A percentile compares a stretch with the other conserved stretches of the same genome.
phyloP scores from a whole-genome alignment of 2,797 vertebrate genomes.

The Danio aesculapii region DNA sequence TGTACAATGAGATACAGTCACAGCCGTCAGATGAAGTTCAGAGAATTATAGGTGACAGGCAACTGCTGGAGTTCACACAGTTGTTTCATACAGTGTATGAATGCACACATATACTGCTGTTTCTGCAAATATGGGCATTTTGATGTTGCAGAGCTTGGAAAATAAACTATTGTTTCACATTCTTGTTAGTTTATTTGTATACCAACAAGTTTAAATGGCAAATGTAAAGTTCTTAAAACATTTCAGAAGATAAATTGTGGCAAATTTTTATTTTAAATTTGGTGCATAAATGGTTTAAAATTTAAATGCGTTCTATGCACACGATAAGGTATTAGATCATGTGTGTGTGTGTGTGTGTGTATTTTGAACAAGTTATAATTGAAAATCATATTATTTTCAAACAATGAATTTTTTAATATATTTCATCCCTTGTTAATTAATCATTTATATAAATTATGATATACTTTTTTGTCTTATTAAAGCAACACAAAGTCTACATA shows the following conservation, averaged over 20 bases:
- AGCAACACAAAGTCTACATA: neutral
- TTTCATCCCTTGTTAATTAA: neutral
- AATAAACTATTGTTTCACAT: neutral
- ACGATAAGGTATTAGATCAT: too few species aligned
- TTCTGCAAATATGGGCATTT: neutral
- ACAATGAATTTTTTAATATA: neutral
- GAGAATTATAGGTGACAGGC: constrained; percentile 24
- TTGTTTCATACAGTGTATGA: neutral
- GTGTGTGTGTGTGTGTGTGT: too few species aligned
- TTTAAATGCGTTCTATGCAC: too few species aligned
- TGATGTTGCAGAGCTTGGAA: neutral
- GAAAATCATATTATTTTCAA: neutral
- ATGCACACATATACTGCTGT: neutral
- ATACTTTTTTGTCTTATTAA: neutral
- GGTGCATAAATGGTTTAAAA: too few species aligned
- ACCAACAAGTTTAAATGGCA: neutral
- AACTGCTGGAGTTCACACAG: neutral
- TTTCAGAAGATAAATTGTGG: too few species aligned
- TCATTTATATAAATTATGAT: neutral
- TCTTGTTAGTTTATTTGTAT: neutral
- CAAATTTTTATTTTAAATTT: too few species aligned
- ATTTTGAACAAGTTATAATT: too few species aligned
- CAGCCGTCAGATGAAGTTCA: constrained; percentile 7
- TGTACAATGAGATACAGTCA: constrained; percentile 20
- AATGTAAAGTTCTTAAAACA: too few species aligned